Evolutionary conservation across 2,888 invertebrate species (phyloP), one percentile per base, ranked within the genome.

Genomic region (Machimus atricapillus): DNA sequence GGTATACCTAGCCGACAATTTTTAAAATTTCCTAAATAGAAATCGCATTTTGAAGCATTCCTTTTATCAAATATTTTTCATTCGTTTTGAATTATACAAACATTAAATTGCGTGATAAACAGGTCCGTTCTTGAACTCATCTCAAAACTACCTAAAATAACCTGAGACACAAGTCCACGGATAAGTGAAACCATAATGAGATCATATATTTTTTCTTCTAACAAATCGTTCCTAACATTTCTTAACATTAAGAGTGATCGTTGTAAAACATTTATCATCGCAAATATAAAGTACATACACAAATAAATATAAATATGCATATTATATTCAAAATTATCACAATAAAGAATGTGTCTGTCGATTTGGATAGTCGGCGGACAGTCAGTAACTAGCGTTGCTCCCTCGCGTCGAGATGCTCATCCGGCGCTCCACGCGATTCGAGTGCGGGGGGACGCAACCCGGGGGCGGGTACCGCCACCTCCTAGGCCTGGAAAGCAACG

Each of bases 371-470:
- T 56, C 34, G 40, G 66, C 14, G 37, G 31, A 73, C 82, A 23
- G 85, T 90, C 88, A 91, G 89, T 92, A 92, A 88, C 92, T 92
- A 83, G 92, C 92, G 90, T 92, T 92, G 88, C 92, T 92, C 89
- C 92, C 92, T 52, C 92, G 89, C 94, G 96, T 96, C 66, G 96
- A 96, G 88, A 97, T 96, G 90, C 96, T 96, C 95, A 96, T 96
- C 88, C 96, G 93, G 52, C 96, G 93, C 79, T 95, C 94, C 0
- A 94, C 94, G 4, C 93, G 93, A 88, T 93, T 93, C 1, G 94
- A 93, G 88, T 93, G 93, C 0, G 93, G 93, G 79, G 92, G 89
- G 14, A 93, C 91, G 34, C 92, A 93, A 14, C 91, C 91, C 0
- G 94, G 93, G 9, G 94, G 94, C 31, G 93, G 93, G 90, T 94